Evolutionary conservation across 2,797 vertebrate species (phyloP), one percentile per base, ranked within the genome.

Genomic region (Oophaga sylvatica): DNA sequence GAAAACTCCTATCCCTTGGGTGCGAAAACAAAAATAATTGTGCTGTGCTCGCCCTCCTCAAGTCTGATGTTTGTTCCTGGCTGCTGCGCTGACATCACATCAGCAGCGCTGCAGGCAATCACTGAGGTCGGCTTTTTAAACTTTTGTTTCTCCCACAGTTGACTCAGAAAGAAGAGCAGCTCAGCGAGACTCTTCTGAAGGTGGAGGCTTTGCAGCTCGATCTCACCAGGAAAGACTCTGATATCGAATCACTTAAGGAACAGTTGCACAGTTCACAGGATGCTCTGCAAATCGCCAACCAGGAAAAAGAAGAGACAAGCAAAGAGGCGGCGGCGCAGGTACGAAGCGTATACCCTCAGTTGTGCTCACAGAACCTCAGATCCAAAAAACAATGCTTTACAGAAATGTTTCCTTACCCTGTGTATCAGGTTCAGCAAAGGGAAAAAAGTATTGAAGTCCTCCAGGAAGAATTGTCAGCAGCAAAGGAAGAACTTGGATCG

Each of bases 221-320:
- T 65, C 59, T 90, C 19, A 82, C 78, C 12, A 81, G 53, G 41
- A 87, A 60, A 13, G 87, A 88, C 0, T 56, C 85, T 20, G 91
- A 92, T 13, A 48, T 60, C 12, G 78, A 85, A n/a, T 22, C 79
- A 31, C 87, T 92, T 17, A 80, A 60, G 29, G 84, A 71, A 19
- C 90, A 92, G 83, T 89, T 94, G 20, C 48, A 86, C 3, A 67
- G 16, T 45, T 91, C 89, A 84, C 89, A 91, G 81, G 87, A 91
- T 89, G 88, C 91, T 86, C 60, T 92, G 90, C 90, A 91, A 86
- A 83, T 70, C 29, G 82, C 87, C 31, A 59, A 77, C 5, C 31
- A 62, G 12, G 91, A 91, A 79, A 90, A 92, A 3, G 81, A 86
- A 15, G 83, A 78, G 6, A 73, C 41, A 71, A 87, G 83, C 82